phyloP scores from a whole-genome alignment of 2,797 vertebrate species.

The Propithecus perrieri region DNA sequence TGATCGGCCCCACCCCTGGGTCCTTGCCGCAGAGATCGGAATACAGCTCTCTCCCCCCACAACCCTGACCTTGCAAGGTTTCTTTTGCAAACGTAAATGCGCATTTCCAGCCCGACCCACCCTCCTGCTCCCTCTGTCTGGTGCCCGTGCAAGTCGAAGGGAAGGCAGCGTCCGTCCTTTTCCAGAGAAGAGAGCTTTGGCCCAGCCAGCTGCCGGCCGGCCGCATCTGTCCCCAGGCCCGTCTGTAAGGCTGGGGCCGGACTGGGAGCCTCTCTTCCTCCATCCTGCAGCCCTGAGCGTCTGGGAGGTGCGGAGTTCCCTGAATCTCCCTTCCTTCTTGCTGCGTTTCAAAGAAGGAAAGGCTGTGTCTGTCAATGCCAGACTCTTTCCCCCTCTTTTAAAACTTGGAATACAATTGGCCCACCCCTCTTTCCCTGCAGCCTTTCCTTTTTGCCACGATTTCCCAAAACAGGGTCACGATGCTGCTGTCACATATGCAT shows the following conservation, averaged over 20 bases:
- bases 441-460: background rate
- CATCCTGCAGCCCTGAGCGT: rapidly evolving
- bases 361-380: rapidly evolving
- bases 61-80: rapidly evolving
- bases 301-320: rapidly evolving
- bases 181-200: background rate
- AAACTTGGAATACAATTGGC: rapidly evolving
- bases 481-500: rapidly evolving
- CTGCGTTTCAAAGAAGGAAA: background rate
- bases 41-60: background rate
- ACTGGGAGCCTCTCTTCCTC: background rate
- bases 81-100: too few relatives aligned
- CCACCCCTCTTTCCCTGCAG: too few relatives aligned
- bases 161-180: background rate
- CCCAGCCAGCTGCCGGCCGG: rapidly evolving
- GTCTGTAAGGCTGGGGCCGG: rapidly evolving
- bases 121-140: rapidly evolving
- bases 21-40: background rate
- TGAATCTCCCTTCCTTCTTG: rapidly evolving
- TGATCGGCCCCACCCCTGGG: rapidly evolving
- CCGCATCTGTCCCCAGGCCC: rapidly evolving
- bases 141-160: too few relatives aligned
- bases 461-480: background rate
- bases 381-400: background rate
- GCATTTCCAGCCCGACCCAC: rapidly evolving